Base-by-base conservation (phyloP, 2,113 vertebrate genomes). In the Copsychus sechellarum region DNA sequence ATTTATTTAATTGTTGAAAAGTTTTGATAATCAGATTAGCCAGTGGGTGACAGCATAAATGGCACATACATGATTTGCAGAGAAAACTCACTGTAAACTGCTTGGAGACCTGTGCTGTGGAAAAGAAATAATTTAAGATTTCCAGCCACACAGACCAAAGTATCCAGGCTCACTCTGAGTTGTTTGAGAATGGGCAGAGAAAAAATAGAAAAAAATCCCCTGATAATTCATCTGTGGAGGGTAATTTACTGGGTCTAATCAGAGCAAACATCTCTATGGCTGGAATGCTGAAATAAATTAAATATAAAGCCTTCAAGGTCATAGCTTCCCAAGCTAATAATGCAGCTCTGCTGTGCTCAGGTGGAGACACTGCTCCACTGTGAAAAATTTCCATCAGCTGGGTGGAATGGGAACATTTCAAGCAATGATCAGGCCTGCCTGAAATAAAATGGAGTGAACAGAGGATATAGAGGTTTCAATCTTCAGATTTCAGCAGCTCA, bases 291-390 rank as follows among this genome's bases (percentile, higher is more conserved):
- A 95, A 96, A 93, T 87, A 93, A 95, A 96, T 95, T 86, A 95
- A 94, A 94, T 82, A 80, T 61, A 92, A 95, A 97, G 58, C 93
- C 96, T 96, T 92, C 89, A 86, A 96, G 79, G 83, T 86, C 92
- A 89, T 43, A 73, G 56, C 77, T 92, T 97, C 66, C 79, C 74
- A 40, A 89, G 67, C 71, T 87, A 97, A 95, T 96, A 97, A 97
- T 15, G 34, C 70, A 79, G 78, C 42, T n/a, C 60, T 72, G 84
- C 66, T 91, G 89, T 2, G 38, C 54, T 80, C 81, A 78, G 78
- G 92, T 92, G 71, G 42, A 61, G 91, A 56, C 22, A 24, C 42
- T 3, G 8, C 57, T 82, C 77, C 42, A 19, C 38, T 62, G 29
- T 56, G 73, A 73, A 78, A 89, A 74, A 80, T 83, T 83, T 86